phyloP scores from a whole-genome alignment of 2,113 vertebrate species.

The Cacatua alba region DNA sequence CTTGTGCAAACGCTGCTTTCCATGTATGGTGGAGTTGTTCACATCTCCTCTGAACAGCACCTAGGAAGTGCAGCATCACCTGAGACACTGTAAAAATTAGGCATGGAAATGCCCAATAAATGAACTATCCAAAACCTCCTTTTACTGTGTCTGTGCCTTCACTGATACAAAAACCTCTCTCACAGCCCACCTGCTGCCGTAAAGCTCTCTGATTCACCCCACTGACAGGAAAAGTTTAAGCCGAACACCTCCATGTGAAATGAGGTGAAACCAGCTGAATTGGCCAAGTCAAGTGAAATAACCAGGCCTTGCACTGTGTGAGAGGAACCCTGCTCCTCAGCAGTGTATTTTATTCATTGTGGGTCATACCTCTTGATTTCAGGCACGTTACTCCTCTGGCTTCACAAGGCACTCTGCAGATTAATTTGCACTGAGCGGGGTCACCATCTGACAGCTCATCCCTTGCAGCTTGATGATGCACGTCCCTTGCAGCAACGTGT shows the following conservation, averaged over 20 bases:
- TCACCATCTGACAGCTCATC: background rate
- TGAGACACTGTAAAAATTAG: background rate
- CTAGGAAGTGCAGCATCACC: fast-evolving
- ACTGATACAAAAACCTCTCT: background rate
- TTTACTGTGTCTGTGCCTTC: background rate
- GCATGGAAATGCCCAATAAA: background rate
- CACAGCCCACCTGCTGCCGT: background rate
- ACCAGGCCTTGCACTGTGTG: fast-evolving
- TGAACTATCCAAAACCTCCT: background rate
- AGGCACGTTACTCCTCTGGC: background rate
- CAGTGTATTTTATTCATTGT: fast-evolving
- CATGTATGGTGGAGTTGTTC: background rate
- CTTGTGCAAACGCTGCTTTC: background rate
- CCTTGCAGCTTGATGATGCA: background rate
- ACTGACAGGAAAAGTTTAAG: background rate
- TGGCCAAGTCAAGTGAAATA: background rate
- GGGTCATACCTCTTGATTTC: background rate
- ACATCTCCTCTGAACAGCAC: background rate
- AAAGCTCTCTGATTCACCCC: background rate
- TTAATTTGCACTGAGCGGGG: background rate
- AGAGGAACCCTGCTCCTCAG: background rate
- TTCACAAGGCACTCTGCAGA: background rate
- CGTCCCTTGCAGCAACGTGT: background rate
- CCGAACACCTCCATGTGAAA: background rate
- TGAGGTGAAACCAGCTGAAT: background rate